Percentiles rank a stretch among this genome's conserved stretches.
Evolutionary conservation across 2,888 invertebrate species (phyloP).

Genomic region (Eretmocerus hayati): DNA sequence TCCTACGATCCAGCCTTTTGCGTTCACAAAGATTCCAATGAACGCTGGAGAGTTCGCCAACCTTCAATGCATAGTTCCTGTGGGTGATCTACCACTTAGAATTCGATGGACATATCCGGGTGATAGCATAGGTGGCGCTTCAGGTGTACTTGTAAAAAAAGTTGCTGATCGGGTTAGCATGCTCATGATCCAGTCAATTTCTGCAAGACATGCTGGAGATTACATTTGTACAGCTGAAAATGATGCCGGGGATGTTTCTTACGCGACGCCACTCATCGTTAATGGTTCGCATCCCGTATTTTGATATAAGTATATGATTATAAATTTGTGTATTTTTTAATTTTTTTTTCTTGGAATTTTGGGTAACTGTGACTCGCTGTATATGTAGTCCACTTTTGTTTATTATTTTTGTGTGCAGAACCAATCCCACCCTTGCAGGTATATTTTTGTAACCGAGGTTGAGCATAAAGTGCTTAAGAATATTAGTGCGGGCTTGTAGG

Average conservation of each 20-base stretch:
- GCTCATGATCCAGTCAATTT: slow-evolving; percentile 62
- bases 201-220: slow-evolving; percentile 48
- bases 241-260: slow-evolving; percentile 44
- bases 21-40: slow-evolving; percentile 45
- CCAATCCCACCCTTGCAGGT: too few species aligned
- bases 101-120: slow-evolving; percentile 62
- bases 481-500: too few species aligned
- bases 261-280: slow-evolving; percentile 45
- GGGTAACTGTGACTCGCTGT: too few species aligned
- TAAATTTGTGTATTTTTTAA: too few species aligned
- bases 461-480: too few species aligned
- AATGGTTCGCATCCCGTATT: slow-evolving; percentile 42
- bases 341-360: too few species aligned
- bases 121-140: slow-evolving; percentile 43
- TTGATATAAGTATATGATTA: neutral
- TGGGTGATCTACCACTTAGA: slow-evolving; percentile 67
- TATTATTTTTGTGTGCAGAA: too few species aligned
- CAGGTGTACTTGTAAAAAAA: slow-evolving; percentile 44
- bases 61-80: slow-evolving; percentile 55
- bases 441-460: too few species aligned
- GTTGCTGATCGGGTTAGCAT: slow-evolving; percentile 56
- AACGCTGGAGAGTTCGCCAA: slow-evolving; percentile 58
- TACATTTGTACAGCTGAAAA: slow-evolving; percentile 49
- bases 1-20: slow-evolving; percentile 43
- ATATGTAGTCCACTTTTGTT: too few species aligned